phyloP scores from a whole-genome alignment of 2,113 vertebrate genomes.

The Eudyptes chrysolophus region DNA sequence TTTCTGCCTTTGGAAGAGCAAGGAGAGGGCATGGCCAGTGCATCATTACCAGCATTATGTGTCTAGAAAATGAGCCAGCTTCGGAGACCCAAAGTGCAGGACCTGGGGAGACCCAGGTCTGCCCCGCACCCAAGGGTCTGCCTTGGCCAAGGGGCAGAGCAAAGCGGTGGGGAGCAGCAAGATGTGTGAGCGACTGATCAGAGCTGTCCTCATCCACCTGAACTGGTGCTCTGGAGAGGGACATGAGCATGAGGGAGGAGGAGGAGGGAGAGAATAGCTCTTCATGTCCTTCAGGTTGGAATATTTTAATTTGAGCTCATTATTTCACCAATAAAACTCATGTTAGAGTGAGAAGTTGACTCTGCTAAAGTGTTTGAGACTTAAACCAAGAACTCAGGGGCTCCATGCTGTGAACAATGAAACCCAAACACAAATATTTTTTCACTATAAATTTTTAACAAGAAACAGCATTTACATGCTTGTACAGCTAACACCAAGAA shows the following conservation, averaged over 20 bases:
- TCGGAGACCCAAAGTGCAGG: background rate
- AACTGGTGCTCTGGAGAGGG: background rate
- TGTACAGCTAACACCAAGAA: background rate
- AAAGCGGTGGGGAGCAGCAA: rapidly evolving
- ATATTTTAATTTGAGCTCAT: background rate
- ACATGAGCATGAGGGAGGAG: background rate
- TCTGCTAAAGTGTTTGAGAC: background rate
- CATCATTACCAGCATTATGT: no score
- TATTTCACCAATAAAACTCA: background rate
- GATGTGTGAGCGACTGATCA: rapidly evolving
- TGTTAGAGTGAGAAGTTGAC: background rate
- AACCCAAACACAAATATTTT: background rate
- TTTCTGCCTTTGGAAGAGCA: background rate
- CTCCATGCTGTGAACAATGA: background rate
- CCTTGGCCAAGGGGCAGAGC: background rate
- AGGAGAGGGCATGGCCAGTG: background rate
- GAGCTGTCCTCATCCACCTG: background rate
- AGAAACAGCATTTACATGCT: background rate
- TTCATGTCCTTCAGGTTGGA: background rate
- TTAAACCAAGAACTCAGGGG: background rate
- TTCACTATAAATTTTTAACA: background rate
- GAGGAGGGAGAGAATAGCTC: background rate
- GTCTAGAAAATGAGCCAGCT: rapidly evolving
- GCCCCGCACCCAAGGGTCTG: rapidly evolving
- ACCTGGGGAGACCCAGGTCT: background rate